A percentile compares a stretch with the other conserved stretches of the same genome.
These are phyloP conservation scores for Falcaria lacertinaria DNA, from an alignment of 2,888 invertebrate species.

Conservation along the genomic window DNA sequence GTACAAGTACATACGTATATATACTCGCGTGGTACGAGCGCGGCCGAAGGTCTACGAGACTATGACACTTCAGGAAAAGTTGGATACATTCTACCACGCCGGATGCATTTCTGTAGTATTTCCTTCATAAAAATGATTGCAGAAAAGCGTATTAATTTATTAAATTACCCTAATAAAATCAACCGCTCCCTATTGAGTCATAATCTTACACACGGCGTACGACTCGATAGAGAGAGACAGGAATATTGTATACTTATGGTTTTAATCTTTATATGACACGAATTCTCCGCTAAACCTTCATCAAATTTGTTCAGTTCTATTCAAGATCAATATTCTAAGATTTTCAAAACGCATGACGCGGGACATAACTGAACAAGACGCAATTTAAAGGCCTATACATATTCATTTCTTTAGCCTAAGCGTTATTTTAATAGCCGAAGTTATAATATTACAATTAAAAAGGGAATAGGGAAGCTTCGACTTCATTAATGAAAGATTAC, in stretches of 20 bases:
- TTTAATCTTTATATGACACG: slow-evolving; percentile 7
- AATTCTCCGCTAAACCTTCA: background rate
- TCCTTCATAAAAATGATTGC: slow-evolving; percentile 70
- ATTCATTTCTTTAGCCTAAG: no score
- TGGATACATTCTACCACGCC: slow-evolving; percentile 34
- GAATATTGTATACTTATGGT: slow-evolving; percentile 31
- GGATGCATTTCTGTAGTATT: slow-evolving; percentile 60
- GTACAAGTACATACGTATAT: slow-evolving; percentile 28
- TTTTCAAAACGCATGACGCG: no score
- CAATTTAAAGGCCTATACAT: no score
- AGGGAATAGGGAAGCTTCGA: no score
- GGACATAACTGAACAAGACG: no score
- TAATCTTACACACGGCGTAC: slow-evolving; percentile 7
- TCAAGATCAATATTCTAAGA: no score
- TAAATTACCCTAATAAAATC: slow-evolving; percentile 44
- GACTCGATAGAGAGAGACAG: slow-evolving; percentile 31
- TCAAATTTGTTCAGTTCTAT: no score
- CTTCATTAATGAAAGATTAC: no score
- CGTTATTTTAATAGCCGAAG: no score
- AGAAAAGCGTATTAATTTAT: slow-evolving; percentile 58
- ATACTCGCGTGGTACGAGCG: slow-evolving; percentile 49
- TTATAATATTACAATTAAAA: no score
- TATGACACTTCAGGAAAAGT: slow-evolving; percentile 20
- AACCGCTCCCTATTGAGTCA: slow-evolving; percentile 23
- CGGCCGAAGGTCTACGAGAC: slow-evolving; percentile 30